Evolutionary conservation across 2,888 invertebrate genomes (phyloP), one percentile per base, ranked within the genome.

Genomic region (Mellilla xanthometata): DNA sequence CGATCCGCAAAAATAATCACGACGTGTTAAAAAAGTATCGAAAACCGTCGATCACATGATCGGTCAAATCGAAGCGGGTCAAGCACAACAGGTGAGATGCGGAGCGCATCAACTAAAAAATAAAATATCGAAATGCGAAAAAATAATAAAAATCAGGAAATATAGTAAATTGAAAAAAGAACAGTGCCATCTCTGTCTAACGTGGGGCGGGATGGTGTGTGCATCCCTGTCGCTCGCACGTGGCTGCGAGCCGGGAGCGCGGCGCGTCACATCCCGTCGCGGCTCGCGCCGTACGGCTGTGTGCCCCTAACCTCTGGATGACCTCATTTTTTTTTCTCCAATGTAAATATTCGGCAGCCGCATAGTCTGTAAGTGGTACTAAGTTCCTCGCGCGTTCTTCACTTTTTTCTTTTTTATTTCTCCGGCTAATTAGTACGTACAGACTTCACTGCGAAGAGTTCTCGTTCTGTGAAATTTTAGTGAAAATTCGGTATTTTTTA

Each of bases 111-210:
- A 89, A 88, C 89, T 89, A 88, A 88, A 89, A 89, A 89, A 89
- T 88, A 89, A 89, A 89, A 88, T 88, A 88, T 89, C 85, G 85
- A 87, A 88, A 87, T 87, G 87, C 78, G 86, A 85, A 86, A 88
- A 87, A 89, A 88, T 89, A 88, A 89, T 86, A 88, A 88, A 88
- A 88, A 88, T 84, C 78, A 71, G 74, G 73, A 77, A 84, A 87
- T 86, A 87, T 88, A 88, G 86, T 88, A 86, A 88, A 87, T 87
- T 86, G 79, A 89, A 89, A 89, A 89, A 88, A 84, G 86, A 65
- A 66, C 79, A 75, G 68, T 51, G 33, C 26, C 41, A 70, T 84
- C 82, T 56, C 63, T 68, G 42, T 84, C 74, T 44, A 13, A 26
- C 65, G 28, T 22, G 36, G 2, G 56, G 32, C 19, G 15, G 27